Evolutionary conservation across 2,797 vertebrate genomes (phyloP).

Genomic region (Rhabdophis nuchalis): DNA sequence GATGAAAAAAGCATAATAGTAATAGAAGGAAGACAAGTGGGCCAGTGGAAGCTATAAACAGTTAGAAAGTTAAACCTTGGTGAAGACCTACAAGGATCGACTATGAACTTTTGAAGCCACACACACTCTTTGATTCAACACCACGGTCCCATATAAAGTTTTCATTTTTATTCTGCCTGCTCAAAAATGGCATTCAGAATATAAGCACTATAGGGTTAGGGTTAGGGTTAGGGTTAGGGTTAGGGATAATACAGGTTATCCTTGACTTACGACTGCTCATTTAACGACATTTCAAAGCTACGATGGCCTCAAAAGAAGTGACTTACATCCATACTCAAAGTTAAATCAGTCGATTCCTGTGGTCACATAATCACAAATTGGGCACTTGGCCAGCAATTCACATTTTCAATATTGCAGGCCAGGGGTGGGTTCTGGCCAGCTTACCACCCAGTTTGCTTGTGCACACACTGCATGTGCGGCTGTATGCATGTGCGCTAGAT

Average conservation of each 20-base stretch:
- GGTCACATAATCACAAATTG: background rate
- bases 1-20: background rate
- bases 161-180: background rate
- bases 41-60: conserved; percentile 5
- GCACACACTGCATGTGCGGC: too few species aligned
- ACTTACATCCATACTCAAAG: background rate
- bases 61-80: conserved; percentile 2
- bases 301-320: background rate
- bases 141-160: background rate
- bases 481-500: too few species aligned
- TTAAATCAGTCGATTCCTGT: background rate
- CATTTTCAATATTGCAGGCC: background rate
- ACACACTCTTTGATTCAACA: background rate
- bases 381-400: background rate
- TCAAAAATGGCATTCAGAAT: conserved; percentile 5
- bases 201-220: background rate
- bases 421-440: too few species aligned
- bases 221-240: too few species aligned
- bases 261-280: background rate
- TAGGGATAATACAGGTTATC: too few species aligned
- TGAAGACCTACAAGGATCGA: background rate
- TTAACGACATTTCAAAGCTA: background rate
- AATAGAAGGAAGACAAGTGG: conserved; percentile 12
- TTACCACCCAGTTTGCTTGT: too few species aligned
- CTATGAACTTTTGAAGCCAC: background rate